Conservation (phyloP, 2,797 vertebrate genomes). For the Coluber constrictor region DNA sequence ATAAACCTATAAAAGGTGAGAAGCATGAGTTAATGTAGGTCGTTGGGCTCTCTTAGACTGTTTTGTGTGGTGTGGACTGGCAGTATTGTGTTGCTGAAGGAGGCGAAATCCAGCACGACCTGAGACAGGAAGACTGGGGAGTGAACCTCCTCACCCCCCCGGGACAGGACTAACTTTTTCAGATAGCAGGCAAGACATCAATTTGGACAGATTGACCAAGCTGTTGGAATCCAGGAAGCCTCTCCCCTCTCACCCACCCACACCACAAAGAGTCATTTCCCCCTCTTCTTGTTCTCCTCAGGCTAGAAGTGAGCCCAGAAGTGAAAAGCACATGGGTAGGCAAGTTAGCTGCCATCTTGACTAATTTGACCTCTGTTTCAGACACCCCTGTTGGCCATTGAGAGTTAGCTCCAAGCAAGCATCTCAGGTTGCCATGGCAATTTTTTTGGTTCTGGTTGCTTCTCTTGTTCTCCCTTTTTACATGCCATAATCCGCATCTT, state of each 20-base stretch:
- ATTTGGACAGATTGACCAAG: background rate
- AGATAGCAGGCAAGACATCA: background rate
- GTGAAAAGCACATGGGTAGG: background rate
- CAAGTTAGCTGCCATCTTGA: background rate
- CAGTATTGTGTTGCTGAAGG: background rate
- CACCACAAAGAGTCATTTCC: background rate
- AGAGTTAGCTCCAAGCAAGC: background rate
- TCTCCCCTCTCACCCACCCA: background rate
- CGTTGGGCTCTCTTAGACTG: background rate
- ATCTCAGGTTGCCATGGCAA: background rate
- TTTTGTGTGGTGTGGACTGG: background rate
- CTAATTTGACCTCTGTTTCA: background rate
- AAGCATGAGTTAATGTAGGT: background rate
- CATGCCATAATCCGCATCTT: background rate
- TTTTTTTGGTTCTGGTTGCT: background rate
- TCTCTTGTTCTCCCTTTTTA: background rate
- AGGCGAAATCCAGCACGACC: background rate
- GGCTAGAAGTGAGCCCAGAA: background rate
- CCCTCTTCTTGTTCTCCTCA: background rate
- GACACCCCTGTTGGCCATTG: background rate
- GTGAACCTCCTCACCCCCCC: background rate
- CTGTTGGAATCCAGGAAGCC: background rate
- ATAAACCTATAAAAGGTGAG: background rate
- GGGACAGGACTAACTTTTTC: background rate
- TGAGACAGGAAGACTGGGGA: background rate